Evolutionary conservation across 2,113 vertebrate genomes (phyloP).

Genomic region (Mustelus asterias): DNA sequence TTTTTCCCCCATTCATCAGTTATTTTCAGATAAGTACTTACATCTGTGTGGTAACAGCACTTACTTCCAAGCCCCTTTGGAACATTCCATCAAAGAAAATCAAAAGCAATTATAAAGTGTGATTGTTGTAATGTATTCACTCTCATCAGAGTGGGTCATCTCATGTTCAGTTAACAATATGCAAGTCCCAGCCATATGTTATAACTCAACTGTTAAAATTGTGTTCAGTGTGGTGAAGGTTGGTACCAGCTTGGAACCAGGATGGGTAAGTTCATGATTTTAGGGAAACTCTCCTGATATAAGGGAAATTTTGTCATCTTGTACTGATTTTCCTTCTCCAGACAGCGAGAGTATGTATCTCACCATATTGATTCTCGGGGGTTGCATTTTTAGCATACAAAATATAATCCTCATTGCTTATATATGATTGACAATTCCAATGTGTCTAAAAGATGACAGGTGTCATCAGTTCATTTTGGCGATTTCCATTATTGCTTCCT

Average conservation of each 20-base stretch:
- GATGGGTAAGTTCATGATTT: background rate
- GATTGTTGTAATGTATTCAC: background rate
- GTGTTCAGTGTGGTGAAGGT: background rate
- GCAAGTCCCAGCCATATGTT: background rate
- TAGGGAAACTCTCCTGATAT: too few species aligned
- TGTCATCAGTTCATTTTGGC: background rate
- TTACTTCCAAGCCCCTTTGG: background rate
- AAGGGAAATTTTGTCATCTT: background rate
- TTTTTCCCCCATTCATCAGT: background rate
- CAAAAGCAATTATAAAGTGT: background rate
- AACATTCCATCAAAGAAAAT: background rate
- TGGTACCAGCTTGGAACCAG: background rate
- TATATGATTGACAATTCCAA: background rate
- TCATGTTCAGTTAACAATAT: background rate
- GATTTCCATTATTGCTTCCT: background rate
- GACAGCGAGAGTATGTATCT: background rate
- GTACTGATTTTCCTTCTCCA: background rate
- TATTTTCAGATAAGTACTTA: background rate
- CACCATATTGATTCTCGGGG: background rate
- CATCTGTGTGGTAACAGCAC: background rate
- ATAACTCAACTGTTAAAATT: background rate
- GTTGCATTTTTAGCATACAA: background rate
- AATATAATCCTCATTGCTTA: background rate
- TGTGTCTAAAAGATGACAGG: background rate
- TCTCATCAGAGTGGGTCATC: background rate